Conservation (phyloP, 2,113 vertebrate genomes). For the Mugil cephalus region DNA sequence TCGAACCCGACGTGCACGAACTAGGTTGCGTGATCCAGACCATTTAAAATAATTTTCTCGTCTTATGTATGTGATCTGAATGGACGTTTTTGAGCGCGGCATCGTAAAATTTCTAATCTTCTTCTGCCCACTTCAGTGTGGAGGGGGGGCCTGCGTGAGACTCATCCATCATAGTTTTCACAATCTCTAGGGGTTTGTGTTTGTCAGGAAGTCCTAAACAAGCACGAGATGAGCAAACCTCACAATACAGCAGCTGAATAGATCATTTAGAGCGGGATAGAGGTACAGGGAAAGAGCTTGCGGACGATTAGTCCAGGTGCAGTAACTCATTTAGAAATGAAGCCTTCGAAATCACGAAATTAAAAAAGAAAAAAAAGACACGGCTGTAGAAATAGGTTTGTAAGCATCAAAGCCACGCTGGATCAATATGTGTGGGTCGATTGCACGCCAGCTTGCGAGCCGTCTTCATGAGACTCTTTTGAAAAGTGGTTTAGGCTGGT, state of each 20-base stretch:
- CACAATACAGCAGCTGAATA: slow-evolving; percentile 15
- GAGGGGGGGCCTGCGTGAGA: neutral
- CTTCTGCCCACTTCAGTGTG: slow-evolving; percentile 18
- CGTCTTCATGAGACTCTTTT: slow-evolving; percentile 61
- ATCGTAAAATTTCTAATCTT: slow-evolving; percentile 18
- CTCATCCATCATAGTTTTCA: slow-evolving; percentile 41
- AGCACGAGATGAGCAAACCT: slow-evolving; percentile 21
- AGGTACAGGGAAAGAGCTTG: neutral
- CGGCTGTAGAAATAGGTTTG: slow-evolving; percentile 36
- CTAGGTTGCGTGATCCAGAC: neutral
- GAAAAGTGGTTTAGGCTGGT: slow-evolving; percentile 53
- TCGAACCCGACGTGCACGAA: neutral
- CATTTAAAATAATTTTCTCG: too few species aligned
- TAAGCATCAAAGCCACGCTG: slow-evolving; percentile 29
- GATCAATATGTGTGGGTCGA: slow-evolving; percentile 61
- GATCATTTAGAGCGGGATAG: slow-evolving; percentile 26
- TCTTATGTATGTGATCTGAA: neutral
- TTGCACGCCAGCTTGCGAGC: slow-evolving; percentile 39
- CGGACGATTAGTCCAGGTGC: slow-evolving; percentile 12
- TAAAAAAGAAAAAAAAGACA: slow-evolving; percentile 3
- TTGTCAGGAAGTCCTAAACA: slow-evolving; percentile 34
- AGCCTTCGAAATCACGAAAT: neutral
- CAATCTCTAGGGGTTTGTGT: slow-evolving; percentile 30
- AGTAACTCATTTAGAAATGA: slow-evolving; percentile 26
- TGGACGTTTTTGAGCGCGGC: slow-evolving; percentile 4